A percentile compares a stretch with the other conserved stretches of the same genome.
Evolutionary conservation across 2,113 vertebrate genomes (phyloP).

Genomic region (Trogon surrucura): DNA sequence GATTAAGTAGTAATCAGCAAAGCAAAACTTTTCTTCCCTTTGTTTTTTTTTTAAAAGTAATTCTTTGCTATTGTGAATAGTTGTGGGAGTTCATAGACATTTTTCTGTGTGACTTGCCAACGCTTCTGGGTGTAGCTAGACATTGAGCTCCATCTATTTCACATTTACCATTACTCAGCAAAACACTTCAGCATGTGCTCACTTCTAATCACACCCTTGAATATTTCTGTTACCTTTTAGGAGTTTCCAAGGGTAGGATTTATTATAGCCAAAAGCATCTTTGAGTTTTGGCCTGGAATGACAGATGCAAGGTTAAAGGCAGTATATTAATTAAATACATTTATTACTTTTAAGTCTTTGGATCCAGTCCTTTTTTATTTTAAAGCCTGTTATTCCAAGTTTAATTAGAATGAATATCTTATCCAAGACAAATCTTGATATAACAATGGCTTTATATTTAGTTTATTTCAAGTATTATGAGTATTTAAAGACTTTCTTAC

Average conservation of each 20-base stretch:
- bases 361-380: not conserved
- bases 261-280: not conserved
- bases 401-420: not conserved
- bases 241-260: not conserved
- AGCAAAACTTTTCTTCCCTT: not conserved
- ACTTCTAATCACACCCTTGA: not conserved
- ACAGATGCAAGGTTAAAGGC: not conserved
- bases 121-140: not conserved
- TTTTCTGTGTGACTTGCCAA: not conserved
- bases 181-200: not conserved
- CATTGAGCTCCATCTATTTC: not conserved
- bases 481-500: not conserved
- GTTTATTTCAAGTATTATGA: not conserved
- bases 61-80: not conserved
- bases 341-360: not conserved
- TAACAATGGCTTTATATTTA: not conserved
- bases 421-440: not conserved
- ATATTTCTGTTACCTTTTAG: not conserved
- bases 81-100: not conserved
- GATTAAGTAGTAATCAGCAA: not conserved
- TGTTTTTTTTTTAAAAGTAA: not conserved
- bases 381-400: not conserved
- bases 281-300: not conserved
- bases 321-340: not conserved
- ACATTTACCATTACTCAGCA: not conserved